Evolutionary conservation across 2,113 vertebrate genomes (phyloP), one percentile per base, ranked within the genome.

Genomic region (Melanostigma gelatinosum): DNA sequence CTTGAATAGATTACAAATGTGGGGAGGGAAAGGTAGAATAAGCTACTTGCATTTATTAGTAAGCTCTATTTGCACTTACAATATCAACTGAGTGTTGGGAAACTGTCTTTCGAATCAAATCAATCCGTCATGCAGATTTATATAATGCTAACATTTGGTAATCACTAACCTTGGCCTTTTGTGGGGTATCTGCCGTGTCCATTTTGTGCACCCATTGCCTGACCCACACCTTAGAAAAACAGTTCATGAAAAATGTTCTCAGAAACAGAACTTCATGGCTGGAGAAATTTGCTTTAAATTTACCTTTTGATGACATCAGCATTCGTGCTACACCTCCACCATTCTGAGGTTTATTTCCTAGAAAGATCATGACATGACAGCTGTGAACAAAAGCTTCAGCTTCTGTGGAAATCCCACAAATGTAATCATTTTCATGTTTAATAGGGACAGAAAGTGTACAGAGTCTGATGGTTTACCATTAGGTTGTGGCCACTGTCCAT

Each of bases 231-330:
- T 92, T 29, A 8, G 46, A 32, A 48, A 44, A 36, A 62, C 15
- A 32, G 38, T 13, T 76, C 4, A 40, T 46, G 5, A 44, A 34
- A 32, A 44, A 54, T 4, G 32, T 11, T 12, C 3, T 15, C 1
- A 18, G 2, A 1, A 32, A 77, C 24, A 52, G 12, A n/a, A 52
- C 20, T 67, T 44, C 0, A 55, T 15, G 8, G 0, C 8, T 58
- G 18, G 8, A 36, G 12, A 65, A 12, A 57, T 69, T 2, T 29
- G 9, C 16, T 42, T 1, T 66, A 18, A 32, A 9, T 84, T 66
- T 72, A 93, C 92, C 90, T 81, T 90, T 93, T 12, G 87, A 88
- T 40, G 87, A 89, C 64, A 90, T 89, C 55, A 89, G 48, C 69
- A 88, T 80, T 64, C 87, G 34, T 54, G 77, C 80, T 4, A 86